phyloP scores from a whole-genome alignment of 2,888 invertebrate species.

The Zele albiditarsus region DNA sequence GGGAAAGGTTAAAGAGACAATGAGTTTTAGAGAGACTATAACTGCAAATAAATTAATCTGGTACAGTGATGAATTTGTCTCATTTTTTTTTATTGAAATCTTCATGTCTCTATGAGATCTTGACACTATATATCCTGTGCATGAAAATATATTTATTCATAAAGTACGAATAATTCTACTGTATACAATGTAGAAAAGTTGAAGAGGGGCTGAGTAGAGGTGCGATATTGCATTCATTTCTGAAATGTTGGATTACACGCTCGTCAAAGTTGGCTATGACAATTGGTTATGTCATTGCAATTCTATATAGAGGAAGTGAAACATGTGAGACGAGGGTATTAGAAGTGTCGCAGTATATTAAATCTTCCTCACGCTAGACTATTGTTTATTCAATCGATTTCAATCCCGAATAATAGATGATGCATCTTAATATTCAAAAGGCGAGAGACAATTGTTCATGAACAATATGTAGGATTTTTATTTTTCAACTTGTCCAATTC shows the following conservation, averaged over 20 bases:
- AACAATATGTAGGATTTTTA: background rate
- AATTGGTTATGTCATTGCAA: slow-evolving; percentile 19
- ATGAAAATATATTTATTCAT: background rate
- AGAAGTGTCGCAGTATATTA: slow-evolving; percentile 17
- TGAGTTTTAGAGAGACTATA: background rate
- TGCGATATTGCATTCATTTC: slow-evolving; percentile 7
- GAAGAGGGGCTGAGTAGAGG: too few species aligned
- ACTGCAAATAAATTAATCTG: background rate
- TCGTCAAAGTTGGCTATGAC: slow-evolving; percentile 9
- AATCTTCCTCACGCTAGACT: background rate
- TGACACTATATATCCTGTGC: background rate
- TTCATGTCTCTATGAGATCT: background rate
- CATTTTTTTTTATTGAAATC: background rate
- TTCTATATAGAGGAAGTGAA: slow-evolving; percentile 4
- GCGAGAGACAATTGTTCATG: slow-evolving; percentile 13
- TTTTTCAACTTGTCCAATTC: background rate
- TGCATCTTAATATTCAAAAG: slow-evolving; percentile 17
- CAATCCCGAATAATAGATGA: slow-evolving; percentile 27
- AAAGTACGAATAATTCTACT: background rate
- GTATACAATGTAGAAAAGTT: background rate
- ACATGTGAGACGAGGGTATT: slow-evolving; percentile 19
- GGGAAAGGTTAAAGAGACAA: background rate
- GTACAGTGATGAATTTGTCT: background rate
- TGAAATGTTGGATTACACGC: slow-evolving; percentile 14
- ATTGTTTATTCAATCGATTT: slow-evolving; percentile 33